Evolutionary conservation across 2,797 vertebrate genomes (phyloP).

Genomic region (Microctenopoma stevenorrisi): DNA sequence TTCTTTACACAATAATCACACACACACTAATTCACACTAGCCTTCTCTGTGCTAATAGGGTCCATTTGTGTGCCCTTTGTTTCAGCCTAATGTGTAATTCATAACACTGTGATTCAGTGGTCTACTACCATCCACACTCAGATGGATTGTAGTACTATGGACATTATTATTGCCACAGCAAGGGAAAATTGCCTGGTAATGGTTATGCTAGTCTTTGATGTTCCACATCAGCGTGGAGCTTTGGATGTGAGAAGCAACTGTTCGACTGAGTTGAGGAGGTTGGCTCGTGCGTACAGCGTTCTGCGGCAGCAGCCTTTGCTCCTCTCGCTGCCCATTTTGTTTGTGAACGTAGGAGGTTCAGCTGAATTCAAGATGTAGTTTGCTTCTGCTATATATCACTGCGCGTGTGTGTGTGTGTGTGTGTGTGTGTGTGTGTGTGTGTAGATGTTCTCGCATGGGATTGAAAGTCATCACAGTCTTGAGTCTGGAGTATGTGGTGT

Average conservation of each 20-base stretch:
- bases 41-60: slow-evolving; percentile 64
- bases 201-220: slow-evolving; percentile 73
- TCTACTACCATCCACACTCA: slow-evolving; percentile 54
- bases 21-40: slow-evolving; percentile 46
- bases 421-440: slow-evolving; percentile 7
- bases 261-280: slow-evolving; percentile 53
- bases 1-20: slow-evolving; percentile 36
- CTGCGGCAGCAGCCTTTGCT: slow-evolving; percentile 62
- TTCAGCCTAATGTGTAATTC: slow-evolving; percentile 76
- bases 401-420: slow-evolving; percentile 10
- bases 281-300: slow-evolving; percentile 37
- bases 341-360: slow-evolving; percentile 45
- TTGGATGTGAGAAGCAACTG: slow-evolving; percentile 70
- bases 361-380: slow-evolving; percentile 51
- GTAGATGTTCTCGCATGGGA: not conserved
- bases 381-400: slow-evolving; percentile 22
- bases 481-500: slow-evolving; percentile 48
- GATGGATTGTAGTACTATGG: slow-evolving; percentile 63
- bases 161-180: slow-evolving; percentile 67
- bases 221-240: slow-evolving; percentile 64
- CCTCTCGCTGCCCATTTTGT: slow-evolving; percentile 52
- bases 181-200: slow-evolving; percentile 76
- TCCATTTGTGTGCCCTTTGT: slow-evolving; percentile 69
- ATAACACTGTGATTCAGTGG: slow-evolving; percentile 58
- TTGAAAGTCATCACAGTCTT: slow-evolving; percentile 36